A percentile compares a stretch with the other conserved stretches of the same genome.
Evolutionary conservation across 2,888 invertebrate genomes (phyloP).

Genomic region (Unio delphinus): DNA sequence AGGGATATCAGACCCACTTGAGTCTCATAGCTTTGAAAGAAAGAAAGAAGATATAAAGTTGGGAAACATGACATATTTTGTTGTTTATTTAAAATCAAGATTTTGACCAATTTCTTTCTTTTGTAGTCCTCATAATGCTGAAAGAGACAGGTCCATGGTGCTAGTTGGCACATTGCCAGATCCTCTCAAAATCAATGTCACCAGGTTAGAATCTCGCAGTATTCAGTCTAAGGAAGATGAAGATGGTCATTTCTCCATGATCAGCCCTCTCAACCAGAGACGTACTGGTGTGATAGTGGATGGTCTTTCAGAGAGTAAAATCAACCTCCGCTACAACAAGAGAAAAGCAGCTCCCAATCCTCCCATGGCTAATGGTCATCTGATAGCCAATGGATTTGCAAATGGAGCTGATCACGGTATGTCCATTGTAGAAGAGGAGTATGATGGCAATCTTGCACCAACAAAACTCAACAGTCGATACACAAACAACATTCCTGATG

Average conservation of each 20-base stretch:
- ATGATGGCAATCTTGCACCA: conserved; percentile 84
- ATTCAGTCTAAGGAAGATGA: conserved; percentile 31
- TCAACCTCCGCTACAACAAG: conserved; percentile 68
- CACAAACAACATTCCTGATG: conserved; percentile 71
- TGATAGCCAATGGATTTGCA: conserved; percentile 43
- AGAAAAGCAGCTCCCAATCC: conserved; percentile 44
- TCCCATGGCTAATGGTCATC: conserved; percentile 47
- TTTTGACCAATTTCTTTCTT: background rate
- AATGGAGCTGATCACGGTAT: conserved; percentile 50
- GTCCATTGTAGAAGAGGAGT: conserved; percentile 28
- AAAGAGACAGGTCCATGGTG: conserved; percentile 60
- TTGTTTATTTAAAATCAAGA: too few species aligned
- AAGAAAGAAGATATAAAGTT: too few species aligned
- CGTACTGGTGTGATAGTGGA: conserved; percentile 54
- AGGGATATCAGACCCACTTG: too few species aligned
- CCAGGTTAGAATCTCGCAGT: conserved; percentile 39
- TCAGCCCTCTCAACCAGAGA: conserved; percentile 61
- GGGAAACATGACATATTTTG: too few species aligned
- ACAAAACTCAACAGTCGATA: conserved; percentile 91
- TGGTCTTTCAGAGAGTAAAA: conserved; percentile 64
- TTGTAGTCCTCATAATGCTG: conserved; percentile 69
- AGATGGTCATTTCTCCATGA: conserved; percentile 56
- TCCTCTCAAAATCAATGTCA: conserved; percentile 48
- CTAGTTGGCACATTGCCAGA: conserved; percentile 58
- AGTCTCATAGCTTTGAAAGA: too few species aligned